Conservation (phyloP, 2,797 vertebrate species). For the Chrysolophus pictus region DNA sequence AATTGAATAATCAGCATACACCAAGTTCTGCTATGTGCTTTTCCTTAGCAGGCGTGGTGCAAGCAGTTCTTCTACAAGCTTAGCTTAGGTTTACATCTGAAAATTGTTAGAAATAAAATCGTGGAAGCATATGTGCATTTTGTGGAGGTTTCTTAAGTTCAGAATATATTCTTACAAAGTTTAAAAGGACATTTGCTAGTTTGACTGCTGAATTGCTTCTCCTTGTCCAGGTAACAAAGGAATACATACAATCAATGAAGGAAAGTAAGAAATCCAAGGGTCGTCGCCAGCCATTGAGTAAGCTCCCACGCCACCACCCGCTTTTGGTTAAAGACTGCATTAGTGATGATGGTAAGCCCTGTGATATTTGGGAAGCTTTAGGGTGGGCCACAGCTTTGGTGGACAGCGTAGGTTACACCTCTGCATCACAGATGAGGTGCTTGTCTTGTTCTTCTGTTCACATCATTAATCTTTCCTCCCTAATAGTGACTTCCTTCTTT, state of each 20-base stretch:
- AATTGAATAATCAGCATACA: not conserved
- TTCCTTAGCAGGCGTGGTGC: not conserved
- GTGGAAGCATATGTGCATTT: not conserved
- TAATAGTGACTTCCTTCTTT: not conserved
- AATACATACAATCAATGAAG: slow-evolving; percentile 80
- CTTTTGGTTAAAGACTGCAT: slow-evolving; percentile 87
- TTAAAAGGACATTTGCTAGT: rapidly evolving
- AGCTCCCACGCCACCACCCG: slow-evolving; percentile 91
- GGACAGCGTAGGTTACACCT: not conserved
- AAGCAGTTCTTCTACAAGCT: not conserved
- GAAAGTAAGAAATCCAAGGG: slow-evolving; percentile 89
- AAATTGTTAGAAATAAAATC: not conserved
- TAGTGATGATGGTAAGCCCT: slow-evolving; percentile 89
- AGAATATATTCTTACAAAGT: not conserved
- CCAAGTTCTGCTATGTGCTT: not conserved
- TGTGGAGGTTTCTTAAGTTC: not conserved
- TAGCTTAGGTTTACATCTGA: not conserved
- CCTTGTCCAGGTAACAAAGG: slow-evolving; percentile 80
- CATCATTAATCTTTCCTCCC: not conserved
- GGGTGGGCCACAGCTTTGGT: not conserved
- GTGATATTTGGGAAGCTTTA: not conserved
- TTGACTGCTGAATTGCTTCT: slow-evolving; percentile 18
- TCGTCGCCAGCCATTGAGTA: slow-evolving; percentile 87
- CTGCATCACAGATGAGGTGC: not conserved
- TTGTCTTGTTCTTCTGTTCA: not conserved